Evolutionary conservation across 2,888 invertebrate species (phyloP).

Genomic region (Drosophila ezoana): DNA sequence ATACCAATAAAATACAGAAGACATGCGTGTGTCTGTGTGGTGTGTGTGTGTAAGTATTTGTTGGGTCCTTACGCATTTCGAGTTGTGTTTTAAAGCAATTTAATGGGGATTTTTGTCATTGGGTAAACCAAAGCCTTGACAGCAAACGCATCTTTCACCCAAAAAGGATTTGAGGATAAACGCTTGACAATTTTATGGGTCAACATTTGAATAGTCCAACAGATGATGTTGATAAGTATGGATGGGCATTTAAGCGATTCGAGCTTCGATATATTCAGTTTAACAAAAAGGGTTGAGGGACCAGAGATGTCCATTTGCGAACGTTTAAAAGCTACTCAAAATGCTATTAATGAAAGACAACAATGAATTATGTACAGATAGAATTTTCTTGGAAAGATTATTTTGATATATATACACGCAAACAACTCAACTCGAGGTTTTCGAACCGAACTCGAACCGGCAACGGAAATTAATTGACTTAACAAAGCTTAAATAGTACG

Average conservation of each 20-base stretch:
- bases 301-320: slow-evolving; percentile 9
- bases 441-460: slow-evolving; percentile 14
- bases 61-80: slow-evolving; percentile 33
- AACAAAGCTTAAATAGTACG: slow-evolving; percentile 21
- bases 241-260: slow-evolving; percentile 4
- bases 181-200: slow-evolving; percentile 44
- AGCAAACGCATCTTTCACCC: slow-evolving; percentile 11
- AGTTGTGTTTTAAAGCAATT: slow-evolving; percentile 59
- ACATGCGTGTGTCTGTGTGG: slow-evolving; percentile 18
- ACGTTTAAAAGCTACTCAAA: slow-evolving; percentile 53
- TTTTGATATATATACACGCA: slow-evolving; percentile 24
- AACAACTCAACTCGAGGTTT: not conserved
- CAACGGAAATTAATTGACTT: slow-evolving; percentile 38
- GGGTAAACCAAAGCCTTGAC: slow-evolving; percentile 10
- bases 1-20: slow-evolving; percentile 46
- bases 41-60: slow-evolving; percentile 5
- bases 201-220: slow-evolving; percentile 21
- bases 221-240: slow-evolving; percentile 30
- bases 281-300: not conserved
- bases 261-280: slow-evolving; percentile 8
- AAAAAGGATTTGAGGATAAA: slow-evolving; percentile 30
- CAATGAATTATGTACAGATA: slow-evolving; percentile 21
- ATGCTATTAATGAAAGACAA: slow-evolving; percentile 49
- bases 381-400: not conserved
- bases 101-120: slow-evolving; percentile 47